Base-by-base conservation (phyloP, 1,140 invertebrate genomes). In the Eciton burchellii region DNA sequence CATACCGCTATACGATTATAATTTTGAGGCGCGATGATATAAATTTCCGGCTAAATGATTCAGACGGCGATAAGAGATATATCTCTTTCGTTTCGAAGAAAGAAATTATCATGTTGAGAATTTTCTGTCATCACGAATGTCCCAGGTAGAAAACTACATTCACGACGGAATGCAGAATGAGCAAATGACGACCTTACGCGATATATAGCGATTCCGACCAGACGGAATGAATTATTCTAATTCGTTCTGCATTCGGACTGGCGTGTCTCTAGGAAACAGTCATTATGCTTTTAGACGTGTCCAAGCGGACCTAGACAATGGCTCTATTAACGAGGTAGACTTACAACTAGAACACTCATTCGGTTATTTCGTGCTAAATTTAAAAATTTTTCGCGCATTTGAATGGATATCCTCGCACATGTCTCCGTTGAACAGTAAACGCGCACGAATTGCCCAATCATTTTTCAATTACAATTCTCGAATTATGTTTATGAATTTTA, bases 191-290 rank as follows among this genome's bases (percentile, higher is more conserved):
- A 47, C 62, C 62, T 82, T 72, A 52, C 29, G 41, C 62, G 60
- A 52, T 70, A 45, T 21, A 21, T 83, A 83, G 82, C 87, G 87
- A 91, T 77, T n/a, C 86, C 89, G 87, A 87, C 88, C 90, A 92
- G 90, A 92, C 90, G 88, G 87, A 92, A 91, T 91, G 90, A 92
- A 92, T 92, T 91, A 92, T 92, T 92, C 91, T 91, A 92, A 92
- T 91, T 91, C 84, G 90, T 88, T 84, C 83, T 82, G 88, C 89
- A 92, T 90, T 91, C 88, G 89, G 90, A 88, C 90, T 81, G 88
- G 86, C 85, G 83, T 84, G 89, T 90, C 88, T 90, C 90, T 91
- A 91, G 91, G 89, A 92, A 92, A 86, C 88, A 88, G 86, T 88
- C 76, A 91, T 91, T 92, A 92, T 86, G 73, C 84, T 84, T 68